Percentiles rank a stretch among this genome's conserved stretches.
These are phyloP conservation scores for Nannospalax galili DNA, from an alignment of 2,113 vertebrate species.

Conservation along the genomic window DNA sequence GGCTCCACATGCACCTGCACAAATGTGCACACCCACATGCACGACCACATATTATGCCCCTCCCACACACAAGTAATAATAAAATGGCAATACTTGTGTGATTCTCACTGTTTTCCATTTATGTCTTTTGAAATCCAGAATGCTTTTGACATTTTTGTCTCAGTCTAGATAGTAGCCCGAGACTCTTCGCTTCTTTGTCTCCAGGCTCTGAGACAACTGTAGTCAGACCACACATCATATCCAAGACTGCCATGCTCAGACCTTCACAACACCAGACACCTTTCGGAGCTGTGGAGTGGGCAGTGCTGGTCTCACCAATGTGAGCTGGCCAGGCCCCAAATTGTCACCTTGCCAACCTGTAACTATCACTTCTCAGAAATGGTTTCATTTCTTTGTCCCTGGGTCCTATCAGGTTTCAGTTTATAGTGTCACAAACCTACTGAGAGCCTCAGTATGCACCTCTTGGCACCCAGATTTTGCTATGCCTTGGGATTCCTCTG, in stretches of 20 bases:
- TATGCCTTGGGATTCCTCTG: background rate
- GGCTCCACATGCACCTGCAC: background rate
- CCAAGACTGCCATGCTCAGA: background rate
- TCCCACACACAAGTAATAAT: background rate
- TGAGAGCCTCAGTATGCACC: accelerated
- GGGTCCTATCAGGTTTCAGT: background rate
- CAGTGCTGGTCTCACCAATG: background rate
- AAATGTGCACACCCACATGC: background rate
- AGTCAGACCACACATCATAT: background rate
- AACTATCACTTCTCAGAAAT: background rate
- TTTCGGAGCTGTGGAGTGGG: no score
- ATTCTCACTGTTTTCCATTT: background rate
- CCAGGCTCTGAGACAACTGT: background rate
- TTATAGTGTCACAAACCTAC: background rate
- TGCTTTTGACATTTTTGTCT: background rate
- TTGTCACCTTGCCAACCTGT: background rate
- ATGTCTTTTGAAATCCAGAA: background rate
- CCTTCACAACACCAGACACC: background rate
- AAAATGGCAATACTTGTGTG: background rate
- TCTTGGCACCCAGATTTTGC: background rate
- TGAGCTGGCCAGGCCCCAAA: no score
- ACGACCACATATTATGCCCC: no score
- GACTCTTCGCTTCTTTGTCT: background rate
- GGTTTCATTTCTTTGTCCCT: background rate
- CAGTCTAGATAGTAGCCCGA: background rate